phyloP scores from a whole-genome alignment of 2,797 vertebrate genomes.

The Semotilus atromaculatus region DNA sequence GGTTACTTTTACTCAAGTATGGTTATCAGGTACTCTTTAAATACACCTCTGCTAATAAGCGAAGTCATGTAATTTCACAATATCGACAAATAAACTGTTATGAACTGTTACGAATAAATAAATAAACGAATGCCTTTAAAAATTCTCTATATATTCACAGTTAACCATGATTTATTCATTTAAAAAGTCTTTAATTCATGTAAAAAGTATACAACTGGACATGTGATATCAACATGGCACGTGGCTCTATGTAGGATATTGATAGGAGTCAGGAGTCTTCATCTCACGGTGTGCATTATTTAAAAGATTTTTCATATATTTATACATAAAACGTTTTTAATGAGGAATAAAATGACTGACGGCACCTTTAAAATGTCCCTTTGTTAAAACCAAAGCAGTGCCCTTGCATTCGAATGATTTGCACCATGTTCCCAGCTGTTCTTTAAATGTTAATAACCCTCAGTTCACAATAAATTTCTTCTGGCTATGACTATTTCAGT shows the following conservation, averaged over 20 bases:
- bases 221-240: background rate
- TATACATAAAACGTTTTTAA: background rate
- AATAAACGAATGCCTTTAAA: no score
- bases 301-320: background rate
- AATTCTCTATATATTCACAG: no score
- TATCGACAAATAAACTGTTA: background rate
- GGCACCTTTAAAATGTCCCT: background rate
- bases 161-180: background rate
- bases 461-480: slow-evolving; percentile 25
- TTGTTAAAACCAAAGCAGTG: background rate
- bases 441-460: slow-evolving; percentile 34
- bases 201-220: background rate
- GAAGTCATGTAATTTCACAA: background rate
- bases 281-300: background rate
- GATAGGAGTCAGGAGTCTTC: background rate
- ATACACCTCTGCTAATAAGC: background rate
- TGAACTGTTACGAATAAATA: no score
- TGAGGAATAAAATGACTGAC: background rate
- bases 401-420: background rate
- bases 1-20: no score
- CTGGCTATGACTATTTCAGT: background rate
- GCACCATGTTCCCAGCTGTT: background rate
- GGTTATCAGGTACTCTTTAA: no score
- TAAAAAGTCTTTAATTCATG: no score
- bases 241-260: background rate